Evolutionary conservation across 2,113 vertebrate genomes (phyloP).

Genomic region (Protobothrops mucrosquamatus): DNA sequence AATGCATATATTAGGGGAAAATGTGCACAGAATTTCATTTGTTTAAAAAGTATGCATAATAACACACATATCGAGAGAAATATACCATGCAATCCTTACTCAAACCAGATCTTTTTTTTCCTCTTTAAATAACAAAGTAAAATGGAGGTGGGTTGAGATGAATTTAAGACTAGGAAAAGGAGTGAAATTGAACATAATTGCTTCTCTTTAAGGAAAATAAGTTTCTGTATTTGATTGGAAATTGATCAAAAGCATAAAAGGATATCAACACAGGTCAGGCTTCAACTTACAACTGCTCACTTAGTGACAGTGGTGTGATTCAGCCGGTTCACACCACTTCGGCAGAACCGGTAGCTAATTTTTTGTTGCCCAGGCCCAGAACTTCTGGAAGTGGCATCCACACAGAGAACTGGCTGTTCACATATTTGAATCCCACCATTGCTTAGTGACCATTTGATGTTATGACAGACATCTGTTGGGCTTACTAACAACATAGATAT

Average conservation of each 20-base stretch:
- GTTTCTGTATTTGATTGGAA: background rate
- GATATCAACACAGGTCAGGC: background rate
- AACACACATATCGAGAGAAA: background rate
- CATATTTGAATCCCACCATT: no score
- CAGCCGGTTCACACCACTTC: no score
- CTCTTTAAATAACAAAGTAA: background rate
- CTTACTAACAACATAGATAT: background rate
- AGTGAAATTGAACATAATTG: background rate
- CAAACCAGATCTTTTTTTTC: background rate
- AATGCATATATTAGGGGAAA: background rate
- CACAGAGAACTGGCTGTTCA: no score
- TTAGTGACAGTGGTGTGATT: background rate
- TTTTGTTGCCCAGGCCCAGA: no score
- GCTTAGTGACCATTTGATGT: background rate
- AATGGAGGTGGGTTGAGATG: background rate
- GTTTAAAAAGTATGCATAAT: background rate
- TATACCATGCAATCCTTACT: background rate
- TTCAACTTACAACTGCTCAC: background rate
- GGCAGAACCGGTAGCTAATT: no score
- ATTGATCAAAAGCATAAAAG: background rate
- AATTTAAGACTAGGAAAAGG: background rate
- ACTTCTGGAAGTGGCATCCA: no score
- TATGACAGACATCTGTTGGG: background rate
- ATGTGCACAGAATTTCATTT: background rate
- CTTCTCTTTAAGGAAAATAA: background rate